Evolutionary conservation across 2,113 vertebrate genomes (phyloP).

Genomic region (Ophthalmolycus amberensis): DNA sequence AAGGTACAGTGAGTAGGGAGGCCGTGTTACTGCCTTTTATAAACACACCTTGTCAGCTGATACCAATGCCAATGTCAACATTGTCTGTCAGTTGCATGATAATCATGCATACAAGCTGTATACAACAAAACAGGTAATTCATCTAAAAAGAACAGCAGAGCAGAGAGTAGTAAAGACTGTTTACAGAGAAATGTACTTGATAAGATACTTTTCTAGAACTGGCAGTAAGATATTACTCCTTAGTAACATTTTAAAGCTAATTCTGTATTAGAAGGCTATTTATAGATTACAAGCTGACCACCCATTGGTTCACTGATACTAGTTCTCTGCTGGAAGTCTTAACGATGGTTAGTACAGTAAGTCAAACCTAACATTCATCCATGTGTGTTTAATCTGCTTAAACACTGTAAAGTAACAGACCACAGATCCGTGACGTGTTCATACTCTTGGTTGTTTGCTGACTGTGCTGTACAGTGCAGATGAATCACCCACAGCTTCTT

Average conservation of each 20-base stretch:
- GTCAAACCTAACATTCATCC: neutral
- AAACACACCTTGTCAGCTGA: no score
- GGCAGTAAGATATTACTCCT: no score
- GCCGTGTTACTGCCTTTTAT: no score
- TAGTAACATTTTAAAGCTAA: neutral
- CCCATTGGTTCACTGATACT: neutral
- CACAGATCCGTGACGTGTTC: neutral
- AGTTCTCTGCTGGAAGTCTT: neutral
- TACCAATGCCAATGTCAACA: no score
- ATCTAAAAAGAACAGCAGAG: no score
- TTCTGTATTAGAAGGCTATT: neutral
- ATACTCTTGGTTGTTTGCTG: neutral
- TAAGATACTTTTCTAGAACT: neutral
- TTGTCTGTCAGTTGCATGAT: no score
- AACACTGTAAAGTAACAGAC: neutral
- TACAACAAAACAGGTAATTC: no score
- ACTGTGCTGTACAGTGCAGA: slow-evolving; percentile 28
- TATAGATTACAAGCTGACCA: neutral
- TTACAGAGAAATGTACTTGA: neutral
- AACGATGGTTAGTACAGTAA: neutral
- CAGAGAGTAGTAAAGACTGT: neutral
- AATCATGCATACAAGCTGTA: no score
- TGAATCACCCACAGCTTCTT: neutral
- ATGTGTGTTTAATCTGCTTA: neutral
- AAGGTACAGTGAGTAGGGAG: no score